phyloP scores from a whole-genome alignment of 2,888 invertebrate species.

The Platerodrilus igneus region DNA sequence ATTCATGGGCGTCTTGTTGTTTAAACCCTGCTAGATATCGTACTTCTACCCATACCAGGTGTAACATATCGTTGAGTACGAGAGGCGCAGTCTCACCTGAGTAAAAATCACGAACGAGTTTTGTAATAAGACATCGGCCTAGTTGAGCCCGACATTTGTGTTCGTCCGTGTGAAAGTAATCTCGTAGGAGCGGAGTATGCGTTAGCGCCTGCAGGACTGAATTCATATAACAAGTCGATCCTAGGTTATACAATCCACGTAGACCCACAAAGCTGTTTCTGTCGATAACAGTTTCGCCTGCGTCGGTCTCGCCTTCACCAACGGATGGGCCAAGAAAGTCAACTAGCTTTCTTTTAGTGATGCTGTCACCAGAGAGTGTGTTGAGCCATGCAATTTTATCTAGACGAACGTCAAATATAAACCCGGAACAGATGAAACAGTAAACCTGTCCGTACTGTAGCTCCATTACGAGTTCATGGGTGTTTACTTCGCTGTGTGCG shows the following conservation, averaged over 20 bases:
- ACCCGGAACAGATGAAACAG: constrained; percentile 88
- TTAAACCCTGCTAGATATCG: constrained; percentile 91
- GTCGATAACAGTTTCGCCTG: constrained; percentile 72
- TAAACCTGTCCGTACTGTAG: constrained; percentile 82
- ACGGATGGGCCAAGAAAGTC: constrained; percentile 76
- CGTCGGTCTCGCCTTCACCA: constrained; percentile 69
- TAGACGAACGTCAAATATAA: constrained; percentile 62
- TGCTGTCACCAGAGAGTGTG: constrained; percentile 39
- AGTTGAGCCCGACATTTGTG: constrained; percentile 73
- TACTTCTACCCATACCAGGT: constrained; percentile 96
- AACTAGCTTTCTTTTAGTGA: constrained; percentile 43
- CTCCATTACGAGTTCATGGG: constrained; percentile 83
- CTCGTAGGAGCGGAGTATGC: constrained; percentile 89
- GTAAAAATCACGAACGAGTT: constrained; percentile 95
- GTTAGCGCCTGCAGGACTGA: constrained; percentile 94
- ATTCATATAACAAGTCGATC: constrained; percentile 98
- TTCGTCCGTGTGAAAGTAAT: constrained; percentile 91
- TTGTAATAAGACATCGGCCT: constrained; percentile 84
- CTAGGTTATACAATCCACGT: constrained; percentile 90
- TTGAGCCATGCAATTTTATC: constrained; percentile 41
- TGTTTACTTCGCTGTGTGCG: constrained; percentile 75
- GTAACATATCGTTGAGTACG: constrained; percentile 82
- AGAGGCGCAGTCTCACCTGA: constrained; percentile 84
- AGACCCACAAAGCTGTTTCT: constrained; percentile 84
- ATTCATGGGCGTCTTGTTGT: constrained; percentile 98